Percentiles rank a stretch among this genome's conserved stretches.
Evolutionary conservation across 2,888 invertebrate genomes (phyloP).

Genomic region (Cheilosia vulpina): DNA sequence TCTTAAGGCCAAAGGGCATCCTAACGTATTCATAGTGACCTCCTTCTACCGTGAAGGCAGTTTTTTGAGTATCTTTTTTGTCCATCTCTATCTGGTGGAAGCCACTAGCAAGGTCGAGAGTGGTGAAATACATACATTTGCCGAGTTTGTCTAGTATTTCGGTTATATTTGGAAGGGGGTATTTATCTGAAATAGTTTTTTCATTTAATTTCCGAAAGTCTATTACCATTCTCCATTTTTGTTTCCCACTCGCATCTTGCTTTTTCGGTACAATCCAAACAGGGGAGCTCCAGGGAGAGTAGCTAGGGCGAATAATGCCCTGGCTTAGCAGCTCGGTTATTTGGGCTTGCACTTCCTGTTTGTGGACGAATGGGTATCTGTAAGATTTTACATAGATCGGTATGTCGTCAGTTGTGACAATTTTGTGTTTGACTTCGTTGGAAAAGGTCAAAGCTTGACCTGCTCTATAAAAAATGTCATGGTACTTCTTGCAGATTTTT

Average conservation of each 20-base stretch:
- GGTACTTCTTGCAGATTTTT: conserved; percentile 41
- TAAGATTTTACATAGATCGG: conserved; percentile 35
- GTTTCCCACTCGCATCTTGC: conserved; percentile 14
- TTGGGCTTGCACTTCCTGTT: conserved; percentile 16
- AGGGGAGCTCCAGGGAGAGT: conserved; percentile 74
- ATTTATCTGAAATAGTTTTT: too few relatives aligned
- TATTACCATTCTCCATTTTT: conserved; percentile 76
- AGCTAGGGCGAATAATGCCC: conserved; percentile 75
- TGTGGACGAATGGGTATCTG: conserved; percentile 36
- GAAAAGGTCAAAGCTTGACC: conserved; percentile 48
- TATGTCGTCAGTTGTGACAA: conserved; percentile 55
- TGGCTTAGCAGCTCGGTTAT: conserved; percentile 51
- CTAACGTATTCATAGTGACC: conserved; percentile 54
- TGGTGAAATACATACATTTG: conserved; percentile 77
- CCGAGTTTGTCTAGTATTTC: conserved; percentile 79
- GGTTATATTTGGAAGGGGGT: conserved; percentile 3
- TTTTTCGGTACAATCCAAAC: conserved; percentile 76
- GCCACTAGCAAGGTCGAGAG: conserved; percentile 78
- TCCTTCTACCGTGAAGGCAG: conserved; percentile 51
- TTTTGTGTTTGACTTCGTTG: too few relatives aligned
- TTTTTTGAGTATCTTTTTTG: conserved; percentile 37
- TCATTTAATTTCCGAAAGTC: conserved; percentile 54
- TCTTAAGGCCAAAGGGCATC: conserved; percentile 57
- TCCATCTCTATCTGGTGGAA: conserved; percentile 78
- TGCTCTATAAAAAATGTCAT: conserved; percentile 61